Evolutionary conservation across 2,113 vertebrate species (phyloP).

Genomic region (Halichoeres trimaculatus): DNA sequence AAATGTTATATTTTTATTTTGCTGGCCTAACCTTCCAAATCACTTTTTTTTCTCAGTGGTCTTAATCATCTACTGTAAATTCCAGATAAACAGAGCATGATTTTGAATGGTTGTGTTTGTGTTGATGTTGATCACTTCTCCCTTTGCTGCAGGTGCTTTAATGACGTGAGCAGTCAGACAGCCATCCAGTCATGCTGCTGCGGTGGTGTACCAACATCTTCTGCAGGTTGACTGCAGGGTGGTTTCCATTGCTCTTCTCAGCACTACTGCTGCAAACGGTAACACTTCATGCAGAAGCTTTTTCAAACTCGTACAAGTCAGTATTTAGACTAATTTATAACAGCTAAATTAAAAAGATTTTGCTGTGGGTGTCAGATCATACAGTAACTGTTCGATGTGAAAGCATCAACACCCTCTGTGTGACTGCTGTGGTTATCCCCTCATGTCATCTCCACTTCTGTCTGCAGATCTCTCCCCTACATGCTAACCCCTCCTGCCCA

Average conservation of each 20-base stretch:
- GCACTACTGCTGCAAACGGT: slow-evolving; percentile 70
- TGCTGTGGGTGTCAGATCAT: no score
- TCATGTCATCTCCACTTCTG: background rate
- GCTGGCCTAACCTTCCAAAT: no score
- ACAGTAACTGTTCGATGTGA: no score
- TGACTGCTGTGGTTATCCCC: background rate
- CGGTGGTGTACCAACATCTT: slow-evolving; percentile 40
- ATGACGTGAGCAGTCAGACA: slow-evolving; percentile 72
- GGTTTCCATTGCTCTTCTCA: slow-evolving; percentile 71
- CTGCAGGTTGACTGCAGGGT: slow-evolving; percentile 57
- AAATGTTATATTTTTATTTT: no score
- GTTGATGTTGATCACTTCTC: background rate
- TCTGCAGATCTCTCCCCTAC: slow-evolving; percentile 33
- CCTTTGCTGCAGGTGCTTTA: slow-evolving; percentile 62
- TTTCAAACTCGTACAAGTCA: background rate
- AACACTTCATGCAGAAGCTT: slow-evolving; percentile 5
- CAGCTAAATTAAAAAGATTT: background rate
- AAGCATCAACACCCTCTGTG: no score
- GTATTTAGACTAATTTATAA: background rate
- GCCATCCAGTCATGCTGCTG: slow-evolving; percentile 74
- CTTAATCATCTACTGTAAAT: no score
- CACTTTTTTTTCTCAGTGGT: no score
- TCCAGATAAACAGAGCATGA: no score
- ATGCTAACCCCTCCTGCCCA: slow-evolving; percentile 68
- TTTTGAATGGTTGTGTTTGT: background rate